phyloP scores from a whole-genome alignment of 2,888 invertebrate species.

The Galeopsomyia nigrocyanea region DNA sequence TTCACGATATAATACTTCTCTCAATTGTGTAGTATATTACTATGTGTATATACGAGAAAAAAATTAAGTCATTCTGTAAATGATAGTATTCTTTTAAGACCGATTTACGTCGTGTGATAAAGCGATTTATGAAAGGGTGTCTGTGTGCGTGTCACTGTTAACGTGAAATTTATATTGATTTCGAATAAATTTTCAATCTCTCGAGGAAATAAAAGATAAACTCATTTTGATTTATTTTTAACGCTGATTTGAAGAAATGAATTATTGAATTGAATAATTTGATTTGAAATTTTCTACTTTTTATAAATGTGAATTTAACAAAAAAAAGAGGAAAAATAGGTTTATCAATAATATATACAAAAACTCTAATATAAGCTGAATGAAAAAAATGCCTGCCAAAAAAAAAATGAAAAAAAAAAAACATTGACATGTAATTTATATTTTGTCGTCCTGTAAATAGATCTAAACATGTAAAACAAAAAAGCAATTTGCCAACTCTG shows the following conservation, averaged over 20 bases:
- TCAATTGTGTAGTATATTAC: conserved; percentile 19
- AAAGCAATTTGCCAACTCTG: conserved; percentile 27
- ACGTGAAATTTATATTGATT: conserved; percentile 20
- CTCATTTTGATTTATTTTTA: conserved; percentile 1
- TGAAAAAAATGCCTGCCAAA: conserved; percentile 9
- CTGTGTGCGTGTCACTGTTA: conserved; percentile 26
- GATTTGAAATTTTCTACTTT: conserved; percentile 34
- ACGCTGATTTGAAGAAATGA: conserved; percentile 3
- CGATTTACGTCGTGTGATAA: conserved; percentile 35
- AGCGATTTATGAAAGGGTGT: conserved; percentile 6
- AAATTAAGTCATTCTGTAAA: conserved; percentile 34
- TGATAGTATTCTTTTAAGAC: conserved; percentile 44
- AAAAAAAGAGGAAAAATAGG: no score
- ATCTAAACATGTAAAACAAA: conserved; percentile 26
- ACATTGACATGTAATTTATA: conserved; percentile 4
- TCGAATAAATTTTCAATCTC: conserved; percentile 23
- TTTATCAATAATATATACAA: conserved; percentile 4
- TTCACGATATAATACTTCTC: conserved; percentile 34
- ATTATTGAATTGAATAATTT: no score
- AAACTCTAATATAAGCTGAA: conserved; percentile 10
- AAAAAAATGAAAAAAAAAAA: conserved; percentile 4
- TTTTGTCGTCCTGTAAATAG: conserved; percentile 36
- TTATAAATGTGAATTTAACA: conserved; percentile 26
- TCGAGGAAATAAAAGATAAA: neutral
- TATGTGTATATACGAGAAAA: conserved; percentile 30